Evolutionary conservation across 2,888 invertebrate species (phyloP), one percentile per base, ranked within the genome.

Genomic region (Tetropium fuscum): DNA sequence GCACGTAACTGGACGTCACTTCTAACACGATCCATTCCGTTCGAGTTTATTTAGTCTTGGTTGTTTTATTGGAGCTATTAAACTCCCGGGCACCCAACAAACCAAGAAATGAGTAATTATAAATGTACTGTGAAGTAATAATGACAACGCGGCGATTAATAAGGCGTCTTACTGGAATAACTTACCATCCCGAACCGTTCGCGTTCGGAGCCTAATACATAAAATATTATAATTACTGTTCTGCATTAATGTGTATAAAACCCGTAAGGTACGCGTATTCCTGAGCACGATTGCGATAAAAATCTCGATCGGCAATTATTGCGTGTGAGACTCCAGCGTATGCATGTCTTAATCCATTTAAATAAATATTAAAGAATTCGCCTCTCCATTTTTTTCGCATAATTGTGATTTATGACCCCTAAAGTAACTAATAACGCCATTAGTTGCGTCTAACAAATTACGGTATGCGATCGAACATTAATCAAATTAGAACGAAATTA

Each of bases 271-370:
- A 60, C 64, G 58, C 58, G 49, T 56, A 57, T 55, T 30, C 48
- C 19, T 20, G 51, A 56, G 58, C 61, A 54, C 49, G 53, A 40
- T 60, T 15, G 47, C 58, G 67, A 65, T 71, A 71, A 59, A 69
- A 64, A 64, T 69, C 63, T 62, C 63, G 60, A 55, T 49, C 56
- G 36, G 53, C 65, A 58, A 63, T 65, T 61, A 68, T 64, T 67
- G 71, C 66, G 69, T 70, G 70, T 69, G 60, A 64, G 58, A 63
- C 68, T 64, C 56, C 64, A 70, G 68, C 70, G 34, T 13, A 71
- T 72, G 73, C 73, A 73, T 73, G 71, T 73, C 71, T 71, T 70
- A 72, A 73, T 73, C 73, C 70, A 73, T 70, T 73, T 73, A 71
- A 72, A 73, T 73, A 71, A 67, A 66, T 66, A 64, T 66, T 64